These are phyloP conservation scores for Gnathonemus echidnorhynchus DNA, from an alignment of 2,113 vertebrate genomes.

Conservation along the genomic window DNA sequence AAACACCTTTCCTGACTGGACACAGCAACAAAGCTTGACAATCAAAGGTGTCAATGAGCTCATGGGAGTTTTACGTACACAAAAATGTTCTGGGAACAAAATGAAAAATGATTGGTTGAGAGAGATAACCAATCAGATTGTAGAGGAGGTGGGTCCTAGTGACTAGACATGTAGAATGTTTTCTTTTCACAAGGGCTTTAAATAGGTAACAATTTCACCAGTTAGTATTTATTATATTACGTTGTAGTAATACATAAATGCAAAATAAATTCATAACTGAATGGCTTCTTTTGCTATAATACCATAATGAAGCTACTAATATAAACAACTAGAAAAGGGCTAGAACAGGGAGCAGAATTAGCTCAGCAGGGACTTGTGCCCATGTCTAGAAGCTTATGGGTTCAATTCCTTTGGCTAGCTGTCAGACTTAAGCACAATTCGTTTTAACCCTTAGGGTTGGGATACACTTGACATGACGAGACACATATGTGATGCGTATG, in stretches of 20 bases:
- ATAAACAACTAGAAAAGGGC: background rate
- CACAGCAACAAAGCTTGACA: background rate
- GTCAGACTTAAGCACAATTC: too few relatives aligned
- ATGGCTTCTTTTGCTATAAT: background rate
- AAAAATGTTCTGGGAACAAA: background rate
- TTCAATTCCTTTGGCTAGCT: background rate
- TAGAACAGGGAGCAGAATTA: background rate
- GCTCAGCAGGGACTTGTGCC: too few relatives aligned
- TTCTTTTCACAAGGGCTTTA: background rate
- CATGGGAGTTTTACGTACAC: background rate
- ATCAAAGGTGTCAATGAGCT: background rate
- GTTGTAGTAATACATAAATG: background rate
- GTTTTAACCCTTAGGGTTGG: too few relatives aligned
- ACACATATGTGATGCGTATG: too few relatives aligned
- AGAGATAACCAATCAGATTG: background rate
- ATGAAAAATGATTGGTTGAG: background rate
- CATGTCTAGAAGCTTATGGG: background rate
- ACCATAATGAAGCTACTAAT: background rate
- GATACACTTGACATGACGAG: too few relatives aligned
- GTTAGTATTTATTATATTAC: background rate
- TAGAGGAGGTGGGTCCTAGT: too few relatives aligned
- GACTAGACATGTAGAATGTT: too few relatives aligned
- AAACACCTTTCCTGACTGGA: background rate
- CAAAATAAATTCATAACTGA: background rate
- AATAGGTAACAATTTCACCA: background rate